Base-by-base conservation (phyloP, 2,888 invertebrate genomes). In the Altica lythri region DNA sequence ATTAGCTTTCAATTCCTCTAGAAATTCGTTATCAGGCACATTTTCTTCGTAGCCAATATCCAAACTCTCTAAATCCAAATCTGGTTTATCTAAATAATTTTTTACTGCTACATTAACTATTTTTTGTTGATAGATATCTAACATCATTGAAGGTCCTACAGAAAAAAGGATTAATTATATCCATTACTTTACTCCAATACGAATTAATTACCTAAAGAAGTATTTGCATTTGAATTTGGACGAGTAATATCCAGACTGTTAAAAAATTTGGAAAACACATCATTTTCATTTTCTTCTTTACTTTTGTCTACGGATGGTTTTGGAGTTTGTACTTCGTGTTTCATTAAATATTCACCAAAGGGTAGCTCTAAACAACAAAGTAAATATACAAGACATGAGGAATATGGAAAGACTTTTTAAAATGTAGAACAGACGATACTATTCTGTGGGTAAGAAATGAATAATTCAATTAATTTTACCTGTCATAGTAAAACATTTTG, bases 401-500 rank as follows among this genome's bases (percentile, higher is more conserved):
- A 8, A 34, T 10, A 8, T 9, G 12, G 6, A 2, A 8, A 34
- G 10, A 8, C 12, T 34, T 34, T 10, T 22, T 22, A 22, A 22
- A 22, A 22, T 22, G 22, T 22, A 4, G 22, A 4, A 22, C 8
- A 22, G 22, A 22, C 22, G 8, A 22, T 5, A 5, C 22, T 22
- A 22, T 5, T 22, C 22, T 34, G 4, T 4, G 12, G 4, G 13
- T 13, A 10, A 42, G 27, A 51, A 55, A 10, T 30, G 4, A 6
- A 10, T 12, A 34, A 34, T 12, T 12, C 10, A 30, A 30, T 10
- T 5, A 4, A 10, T 5, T 32, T 22, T 40, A 40, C 40, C 53
- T 2, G 49, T 34, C 53, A 62, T 53, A 10, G 60, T 45, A 25
- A 65, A 64, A 37, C 61, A 54, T 32, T 61, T 59, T 6, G 59